Evolutionary conservation across 2,113 vertebrate genomes (phyloP).

Genomic region (Dendrocopos noguchii): DNA sequence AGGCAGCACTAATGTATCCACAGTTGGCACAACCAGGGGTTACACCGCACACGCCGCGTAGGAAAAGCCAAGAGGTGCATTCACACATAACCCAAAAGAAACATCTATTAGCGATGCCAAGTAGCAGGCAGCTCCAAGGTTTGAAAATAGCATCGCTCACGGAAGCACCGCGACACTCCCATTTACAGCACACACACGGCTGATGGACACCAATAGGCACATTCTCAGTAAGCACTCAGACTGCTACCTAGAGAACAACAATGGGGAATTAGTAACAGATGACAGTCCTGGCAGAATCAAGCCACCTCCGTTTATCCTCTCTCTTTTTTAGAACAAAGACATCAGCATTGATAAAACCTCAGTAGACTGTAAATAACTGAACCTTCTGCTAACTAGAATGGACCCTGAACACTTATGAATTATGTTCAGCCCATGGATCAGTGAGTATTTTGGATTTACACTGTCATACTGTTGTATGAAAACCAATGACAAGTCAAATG

Average conservation of each 20-base stretch:
- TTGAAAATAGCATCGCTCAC: neutral
- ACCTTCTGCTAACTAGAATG: neutral
- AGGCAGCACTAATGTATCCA: fast-evolving
- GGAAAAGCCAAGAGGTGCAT: neutral
- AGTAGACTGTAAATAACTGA: neutral
- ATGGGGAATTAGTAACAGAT: neutral
- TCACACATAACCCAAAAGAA: neutral
- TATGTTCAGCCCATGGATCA: neutral
- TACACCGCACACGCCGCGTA: fast-evolving
- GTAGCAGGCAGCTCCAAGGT: neutral
- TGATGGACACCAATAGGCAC: neutral
- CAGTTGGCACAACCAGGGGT: fast-evolving
- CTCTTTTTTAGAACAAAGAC: neutral
- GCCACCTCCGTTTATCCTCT: neutral
- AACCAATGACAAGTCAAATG: neutral
- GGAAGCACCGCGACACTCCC: neutral
- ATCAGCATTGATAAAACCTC: neutral
- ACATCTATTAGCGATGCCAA: neutral
- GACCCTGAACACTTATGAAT: neutral
- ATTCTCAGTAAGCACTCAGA: neutral
- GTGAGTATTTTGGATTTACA: neutral
- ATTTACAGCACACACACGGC: neutral
- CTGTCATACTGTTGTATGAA: neutral
- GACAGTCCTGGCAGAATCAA: neutral
- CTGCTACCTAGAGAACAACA: neutral